Base-by-base conservation (phyloP, 2,113 vertebrate genomes). In the Myotis lucifugus region DNA sequence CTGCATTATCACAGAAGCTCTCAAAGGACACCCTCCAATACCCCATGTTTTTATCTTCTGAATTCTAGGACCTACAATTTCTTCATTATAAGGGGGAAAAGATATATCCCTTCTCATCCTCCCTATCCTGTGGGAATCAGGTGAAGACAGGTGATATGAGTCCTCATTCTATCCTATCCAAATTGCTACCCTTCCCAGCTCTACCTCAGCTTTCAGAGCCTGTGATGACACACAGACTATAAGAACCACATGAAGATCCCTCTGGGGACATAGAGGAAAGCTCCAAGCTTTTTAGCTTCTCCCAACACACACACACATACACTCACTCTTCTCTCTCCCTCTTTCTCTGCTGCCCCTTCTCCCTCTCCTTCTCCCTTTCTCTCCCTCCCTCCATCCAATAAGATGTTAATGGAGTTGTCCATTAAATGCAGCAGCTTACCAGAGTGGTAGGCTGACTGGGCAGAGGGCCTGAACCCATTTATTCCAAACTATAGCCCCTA, bases 381-480 rank as follows among this genome's bases (percentile, higher is more conserved):
- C 74, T 46, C 59, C 32, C 12, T 48, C 32, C 34, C 56, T 86
- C 42, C 32, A 54, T 90, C 81, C 91, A 87, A 77, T 74, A 87
- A 95, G 23, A 96, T 59, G 83, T 84, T 97, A 97, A 95, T 95
- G 42, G 91, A 95, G 37, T 90, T 46, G 21, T 81, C 82, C 64
- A 84, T 96, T 97, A 94, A 96, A 72, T 73, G 59, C 32, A 95
- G 72, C 76, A 78, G 61, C 77, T 91, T 89, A 85, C 93, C 87
- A 82, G 81, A 96, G 37, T 56, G 34, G 59, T 85, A 84, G 18
- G 87, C 90, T 56, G 76, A 78, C 93, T 90, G 94, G 79, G 84
- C 93, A 97, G 96, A 97, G 90, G 94, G 72, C 94, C 91, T 86
- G 93, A 97, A 85, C 90, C 84, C 89, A 93, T 96, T 97, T 90